A percentile compares a stretch with the other conserved stretches of the same genome.
Conservation (phyloP, 2,797 vertebrate genomes). For the Prunella strophiata region DNA sequence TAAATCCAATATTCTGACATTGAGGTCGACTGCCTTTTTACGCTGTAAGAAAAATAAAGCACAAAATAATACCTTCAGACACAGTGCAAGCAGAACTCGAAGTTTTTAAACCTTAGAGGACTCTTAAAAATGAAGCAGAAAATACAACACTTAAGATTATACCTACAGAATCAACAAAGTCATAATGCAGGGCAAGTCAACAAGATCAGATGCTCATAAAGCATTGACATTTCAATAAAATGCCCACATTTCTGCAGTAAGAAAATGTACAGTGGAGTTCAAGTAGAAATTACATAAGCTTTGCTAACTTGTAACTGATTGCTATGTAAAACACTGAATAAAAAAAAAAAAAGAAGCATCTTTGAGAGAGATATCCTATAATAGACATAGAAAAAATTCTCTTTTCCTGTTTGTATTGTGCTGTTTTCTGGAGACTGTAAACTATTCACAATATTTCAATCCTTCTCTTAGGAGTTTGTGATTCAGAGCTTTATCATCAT, state of each 20-base stretch:
- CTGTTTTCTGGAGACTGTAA: background rate
- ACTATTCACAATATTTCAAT: background rate
- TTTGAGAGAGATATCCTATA: background rate
- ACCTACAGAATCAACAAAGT: background rate
- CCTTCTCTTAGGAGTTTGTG: background rate
- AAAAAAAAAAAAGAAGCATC: background rate
- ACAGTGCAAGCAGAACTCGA: background rate
- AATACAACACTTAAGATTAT: background rate
- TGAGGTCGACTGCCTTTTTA: conserved; percentile 88
- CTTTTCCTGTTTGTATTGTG: background rate
- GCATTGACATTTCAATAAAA: background rate
- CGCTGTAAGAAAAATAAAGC: conserved; percentile 78
- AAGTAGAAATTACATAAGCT: background rate
- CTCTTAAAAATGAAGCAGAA: background rate
- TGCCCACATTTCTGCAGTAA: background rate
- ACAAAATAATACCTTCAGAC: background rate
- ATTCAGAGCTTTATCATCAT: background rate
- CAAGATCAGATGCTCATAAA: background rate
- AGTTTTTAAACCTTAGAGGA: background rate
- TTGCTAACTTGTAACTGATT: background rate
- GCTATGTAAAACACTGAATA: background rate
- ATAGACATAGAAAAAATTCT: background rate
- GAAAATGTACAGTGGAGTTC: background rate
- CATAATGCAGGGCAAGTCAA: background rate
- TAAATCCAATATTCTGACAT: conserved; percentile 91